Conservation (phyloP, 2,888 invertebrate genomes). For the Lepidochrysops patricia region DNA sequence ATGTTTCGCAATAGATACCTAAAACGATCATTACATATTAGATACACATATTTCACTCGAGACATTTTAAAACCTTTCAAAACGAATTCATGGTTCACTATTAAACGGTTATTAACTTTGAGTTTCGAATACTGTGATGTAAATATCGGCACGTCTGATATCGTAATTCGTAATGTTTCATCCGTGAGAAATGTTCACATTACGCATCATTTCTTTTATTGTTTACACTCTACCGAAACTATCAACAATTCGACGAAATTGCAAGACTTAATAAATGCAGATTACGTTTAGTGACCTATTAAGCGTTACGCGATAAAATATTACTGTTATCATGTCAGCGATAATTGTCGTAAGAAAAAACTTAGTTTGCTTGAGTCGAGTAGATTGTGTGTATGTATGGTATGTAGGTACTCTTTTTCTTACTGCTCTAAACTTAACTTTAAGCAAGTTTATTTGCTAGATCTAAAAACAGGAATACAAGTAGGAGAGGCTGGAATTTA, state of each 20-base stretch:
- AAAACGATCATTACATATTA: neutral
- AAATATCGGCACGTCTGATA: neutral
- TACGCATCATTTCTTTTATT: neutral
- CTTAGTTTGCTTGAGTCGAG: too few relatives aligned
- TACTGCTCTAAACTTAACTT: too few relatives aligned
- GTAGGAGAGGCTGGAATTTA: too few relatives aligned
- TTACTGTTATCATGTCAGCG: too few relatives aligned
- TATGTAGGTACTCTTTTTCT: too few relatives aligned
- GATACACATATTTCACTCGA: neutral
- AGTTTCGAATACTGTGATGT: neutral
- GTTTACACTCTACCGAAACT: neutral
- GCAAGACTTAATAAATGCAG: too few relatives aligned
- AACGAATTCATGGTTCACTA: neutral
- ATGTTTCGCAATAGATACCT: neutral
- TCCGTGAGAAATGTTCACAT: slow-evolving; percentile 19
- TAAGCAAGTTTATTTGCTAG: too few relatives aligned
- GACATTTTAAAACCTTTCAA: neutral
- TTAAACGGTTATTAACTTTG: slow-evolving; percentile 2
- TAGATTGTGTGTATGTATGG: too few relatives aligned
- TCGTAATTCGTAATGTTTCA: neutral
- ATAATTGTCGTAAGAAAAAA: too few relatives aligned
- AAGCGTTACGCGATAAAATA: too few relatives aligned
- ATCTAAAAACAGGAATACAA: too few relatives aligned
- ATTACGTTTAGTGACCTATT: too few relatives aligned
- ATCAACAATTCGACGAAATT: neutral